These are phyloP conservation scores for Podilymbus podiceps DNA, from an alignment of 2,113 vertebrate species.

Conservation along the genomic window DNA sequence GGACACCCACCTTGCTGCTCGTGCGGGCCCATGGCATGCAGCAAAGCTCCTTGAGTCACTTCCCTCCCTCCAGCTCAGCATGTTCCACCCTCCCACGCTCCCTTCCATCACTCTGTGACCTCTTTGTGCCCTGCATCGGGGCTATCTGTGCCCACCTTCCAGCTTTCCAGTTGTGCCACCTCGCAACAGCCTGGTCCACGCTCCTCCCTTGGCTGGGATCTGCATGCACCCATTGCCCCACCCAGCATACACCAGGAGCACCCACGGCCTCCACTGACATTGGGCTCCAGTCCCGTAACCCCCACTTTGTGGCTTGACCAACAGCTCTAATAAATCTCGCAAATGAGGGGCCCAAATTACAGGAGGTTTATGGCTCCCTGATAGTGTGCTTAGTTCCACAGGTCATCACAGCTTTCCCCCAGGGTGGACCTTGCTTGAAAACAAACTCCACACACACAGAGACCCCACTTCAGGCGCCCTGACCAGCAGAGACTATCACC, in stretches of 20 bases:
- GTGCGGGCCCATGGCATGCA: neutral
- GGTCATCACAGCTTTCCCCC: neutral
- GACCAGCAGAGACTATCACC: neutral
- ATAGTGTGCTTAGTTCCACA: neutral
- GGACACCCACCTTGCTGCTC: neutral
- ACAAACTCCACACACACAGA: rapidly evolving
- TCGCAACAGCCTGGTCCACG: neutral
- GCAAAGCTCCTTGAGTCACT: neutral
- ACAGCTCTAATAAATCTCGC: neutral
- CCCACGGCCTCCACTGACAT: neutral
- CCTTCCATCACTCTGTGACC: neutral
- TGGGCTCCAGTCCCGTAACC: neutral
- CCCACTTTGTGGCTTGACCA: neutral
- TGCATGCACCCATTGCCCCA: neutral
- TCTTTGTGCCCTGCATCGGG: neutral
- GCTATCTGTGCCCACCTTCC: neutral
- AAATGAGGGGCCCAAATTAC: neutral
- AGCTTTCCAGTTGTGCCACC: neutral
- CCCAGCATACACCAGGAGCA: neutral
- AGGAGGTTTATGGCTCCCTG: neutral
- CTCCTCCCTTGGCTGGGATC: neutral
- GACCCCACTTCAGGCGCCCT: rapidly evolving
- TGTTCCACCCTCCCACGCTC: neutral
- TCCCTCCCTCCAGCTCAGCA: neutral
- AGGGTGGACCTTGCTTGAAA: neutral